Base-by-base conservation (phyloP, 2,888 invertebrate species). In the Horisme vitalbata region DNA sequence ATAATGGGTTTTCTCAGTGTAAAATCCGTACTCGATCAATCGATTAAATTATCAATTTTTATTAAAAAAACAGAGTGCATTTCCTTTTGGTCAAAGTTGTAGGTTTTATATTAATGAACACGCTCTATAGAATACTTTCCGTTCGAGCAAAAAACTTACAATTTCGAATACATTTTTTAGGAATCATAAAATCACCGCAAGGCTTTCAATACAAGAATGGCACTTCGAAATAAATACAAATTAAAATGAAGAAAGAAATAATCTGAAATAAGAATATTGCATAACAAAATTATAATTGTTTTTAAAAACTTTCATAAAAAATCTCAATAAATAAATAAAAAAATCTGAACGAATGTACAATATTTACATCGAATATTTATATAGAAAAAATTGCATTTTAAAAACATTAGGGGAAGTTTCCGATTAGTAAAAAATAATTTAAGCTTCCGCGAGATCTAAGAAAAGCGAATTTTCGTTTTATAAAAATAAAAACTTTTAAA, bases 321-420 rank as follows among this genome's bases (percentile, higher is more conserved):
- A 78, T 79, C 65, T 81, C 77, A 88, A 88, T 86, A 85, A 89
- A 89, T 87, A 83, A 87, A 83, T 81, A 69, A 54, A 55, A 58
- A 59, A 57, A 52, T 52, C 41, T 63, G 59, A 79, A 80, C 68
- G 65, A 85, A 88, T 87, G 78, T 88, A 88, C 89, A 89, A 82
- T 88, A 89, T 89, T 88, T 88, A 89, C 88, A 87, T 83, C 74
- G 71, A 83, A 80, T 82, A 80, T 83, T 80, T 80, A 80, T 79
- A 82, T 77, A 80, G 71, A 76, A 79, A 68, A 63, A 80, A n/a
- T 75, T 71, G 72, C 70, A 68, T 73, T 75, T 66, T 57, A 61
- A 75, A 72, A 72, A 67, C 68, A 78, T 77, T 71, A 75, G 75
- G 75, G 77, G 75, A 75, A 73, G 63, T 68, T 10, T 47, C 55